phyloP scores from a whole-genome alignment of 2,797 vertebrate genomes.

The Spea hammondii region DNA sequence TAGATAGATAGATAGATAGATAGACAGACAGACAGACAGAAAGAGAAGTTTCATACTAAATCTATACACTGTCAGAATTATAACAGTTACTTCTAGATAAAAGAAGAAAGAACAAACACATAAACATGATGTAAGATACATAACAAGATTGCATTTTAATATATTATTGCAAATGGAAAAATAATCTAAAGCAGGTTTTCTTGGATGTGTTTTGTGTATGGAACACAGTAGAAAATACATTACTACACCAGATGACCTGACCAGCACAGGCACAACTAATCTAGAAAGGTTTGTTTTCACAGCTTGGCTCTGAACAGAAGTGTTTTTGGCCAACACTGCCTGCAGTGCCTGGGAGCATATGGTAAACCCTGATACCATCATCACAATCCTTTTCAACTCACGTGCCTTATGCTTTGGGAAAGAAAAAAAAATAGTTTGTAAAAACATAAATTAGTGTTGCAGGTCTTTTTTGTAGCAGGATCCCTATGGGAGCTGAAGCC shows the following conservation, averaged over 20 bases:
- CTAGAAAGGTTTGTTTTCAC: conserved; percentile 73
- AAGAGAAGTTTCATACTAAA: no score
- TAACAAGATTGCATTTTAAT: not conserved
- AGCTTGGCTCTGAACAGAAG: conserved; percentile 69
- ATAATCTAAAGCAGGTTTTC: conserved; percentile 18
- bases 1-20: no score
- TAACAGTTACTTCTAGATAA: no score
- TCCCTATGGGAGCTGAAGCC: conserved; percentile 10
- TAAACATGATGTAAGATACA: no score
- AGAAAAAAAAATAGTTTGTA: conserved; percentile 59
- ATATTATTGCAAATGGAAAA: conserved; percentile 21
- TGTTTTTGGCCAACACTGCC: conserved; percentile 66
- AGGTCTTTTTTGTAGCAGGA: conserved; percentile 15
- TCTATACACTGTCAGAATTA: no score
- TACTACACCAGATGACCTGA: conserved; percentile 59
- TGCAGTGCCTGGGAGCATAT: conserved; percentile 64
- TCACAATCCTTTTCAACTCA: conserved; percentile 61
- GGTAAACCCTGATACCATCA: conserved; percentile 65
- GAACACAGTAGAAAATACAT: conserved; percentile 29
- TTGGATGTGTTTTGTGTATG: conserved; percentile 23
- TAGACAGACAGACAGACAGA: no score
- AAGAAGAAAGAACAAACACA: no score
- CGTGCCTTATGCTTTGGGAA: conserved; percentile 58
- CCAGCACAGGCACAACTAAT: conserved; percentile 67
- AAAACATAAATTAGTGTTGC: conserved; percentile 62